phyloP scores from a whole-genome alignment of 2,888 invertebrate genomes.

The Anoplius nigerrimus region DNA sequence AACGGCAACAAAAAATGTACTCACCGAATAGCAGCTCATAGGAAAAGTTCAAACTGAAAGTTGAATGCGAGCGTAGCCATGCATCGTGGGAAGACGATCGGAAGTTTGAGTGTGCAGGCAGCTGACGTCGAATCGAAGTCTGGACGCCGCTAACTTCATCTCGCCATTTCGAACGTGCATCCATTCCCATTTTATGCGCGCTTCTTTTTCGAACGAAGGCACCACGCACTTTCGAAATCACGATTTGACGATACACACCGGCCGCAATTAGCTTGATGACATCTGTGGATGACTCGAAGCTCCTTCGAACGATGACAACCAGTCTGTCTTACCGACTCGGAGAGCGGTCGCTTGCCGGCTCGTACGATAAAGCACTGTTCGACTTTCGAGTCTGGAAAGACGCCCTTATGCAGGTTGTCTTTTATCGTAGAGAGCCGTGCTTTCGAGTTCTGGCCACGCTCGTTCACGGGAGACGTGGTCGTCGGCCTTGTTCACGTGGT shows the following conservation, averaged over 20 bases:
- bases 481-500: constrained; percentile 26
- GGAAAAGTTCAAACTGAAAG: too few species aligned
- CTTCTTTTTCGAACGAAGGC: neutral
- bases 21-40: too few species aligned
- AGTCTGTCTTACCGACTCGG: constrained; percentile 47
- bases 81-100: too few species aligned
- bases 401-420: constrained; percentile 41
- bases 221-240: neutral
- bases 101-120: too few species aligned
- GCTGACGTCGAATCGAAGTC: too few species aligned
- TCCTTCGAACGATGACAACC: constrained; percentile 49
- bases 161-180: too few species aligned
- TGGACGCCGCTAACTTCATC: too few species aligned
- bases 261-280: constrained; percentile 54
- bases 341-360: neutral
- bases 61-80: too few species aligned
- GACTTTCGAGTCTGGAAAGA: constrained; percentile 47
- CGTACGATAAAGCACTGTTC: constrained; percentile 42
- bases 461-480: constrained; percentile 47
- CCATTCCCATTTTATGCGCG: neutral
- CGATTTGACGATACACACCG: neutral
- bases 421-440: constrained; percentile 49
- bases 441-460: constrained; percentile 52
- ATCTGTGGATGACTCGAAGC: constrained; percentile 58
- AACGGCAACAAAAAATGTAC: too few species aligned